Base-by-base conservation (phyloP, 2,888 invertebrate species). In the Caenorhabditis imperialis region DNA sequence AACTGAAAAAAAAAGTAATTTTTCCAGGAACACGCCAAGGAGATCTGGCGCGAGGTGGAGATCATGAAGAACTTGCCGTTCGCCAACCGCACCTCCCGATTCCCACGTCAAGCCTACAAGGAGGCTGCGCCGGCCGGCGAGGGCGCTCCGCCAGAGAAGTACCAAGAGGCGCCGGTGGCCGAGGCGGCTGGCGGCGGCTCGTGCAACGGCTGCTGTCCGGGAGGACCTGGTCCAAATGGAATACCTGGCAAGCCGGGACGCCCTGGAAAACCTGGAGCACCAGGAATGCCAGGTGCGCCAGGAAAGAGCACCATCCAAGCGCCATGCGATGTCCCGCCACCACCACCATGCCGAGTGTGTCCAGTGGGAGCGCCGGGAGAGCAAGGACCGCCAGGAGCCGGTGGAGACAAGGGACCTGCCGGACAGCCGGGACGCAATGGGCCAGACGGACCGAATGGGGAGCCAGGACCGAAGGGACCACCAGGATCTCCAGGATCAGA, bases 291-390 rank as follows among this genome's bases (percentile, higher is more conserved):
- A 16, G 79, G 79, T 45, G 63, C 54, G 1, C 79, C 79, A 22
- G 76, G 74, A 61, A 69, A 61, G 10, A 42, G 42, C 12, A 48
- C 55, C 10, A 47, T 58, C n/a, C 60, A 65, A 30, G 58, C 61
- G 10, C 71, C 74, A 10, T 78, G 78, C 23, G 78, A 72, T 10
- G 48, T 72, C 14, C 42, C 51, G 2, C 54, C 75, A 1, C 78
- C 78, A 37, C 78, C 78, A 23, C 78, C 78, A n/a, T 78, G 78
- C 47, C 53, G 71, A 44, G 67, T 74, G 8, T 77, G 77, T 16
- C 74, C 70, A 25, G 18, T 62, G 12, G 77, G 77, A 33, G 48
- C 62, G n/a, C 63, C 74, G 14, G 77, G 77, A 53, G 75, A 75
- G 23, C 65, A 65, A 38, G 75, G 75, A 51, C 16, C 45, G 1